Evolutionary conservation across 1,140 invertebrate genomes (phyloP).

Genomic region (Drosophila insularis): DNA sequence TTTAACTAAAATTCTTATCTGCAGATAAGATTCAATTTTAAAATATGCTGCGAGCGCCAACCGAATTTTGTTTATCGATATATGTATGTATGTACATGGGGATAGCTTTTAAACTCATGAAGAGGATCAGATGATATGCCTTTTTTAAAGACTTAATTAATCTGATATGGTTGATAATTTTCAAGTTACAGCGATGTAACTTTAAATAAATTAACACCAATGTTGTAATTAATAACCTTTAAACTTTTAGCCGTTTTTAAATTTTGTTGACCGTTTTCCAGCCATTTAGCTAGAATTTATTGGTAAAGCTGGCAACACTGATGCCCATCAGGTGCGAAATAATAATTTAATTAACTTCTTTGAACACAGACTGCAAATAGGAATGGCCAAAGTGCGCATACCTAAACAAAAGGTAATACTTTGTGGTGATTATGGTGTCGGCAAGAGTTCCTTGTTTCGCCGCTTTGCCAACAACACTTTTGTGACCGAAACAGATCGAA

Average conservation of each 20-base stretch:
- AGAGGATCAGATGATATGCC: no score
- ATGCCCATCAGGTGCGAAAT: constrained; percentile 33
- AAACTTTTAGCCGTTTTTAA: background rate
- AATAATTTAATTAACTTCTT: constrained; percentile 61
- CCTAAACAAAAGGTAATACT: constrained; percentile 97
- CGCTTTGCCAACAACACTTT: constrained; percentile 95
- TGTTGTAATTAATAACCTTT: background rate
- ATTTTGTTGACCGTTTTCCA: background rate
- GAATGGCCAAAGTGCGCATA: constrained; percentile 91
- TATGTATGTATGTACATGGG: no score
- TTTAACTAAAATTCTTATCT: constrained; percentile 17
- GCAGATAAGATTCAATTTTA: background rate
- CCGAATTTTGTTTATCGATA: background rate
- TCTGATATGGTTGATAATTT: no score
- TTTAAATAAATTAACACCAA: background rate
- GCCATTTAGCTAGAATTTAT: background rate
- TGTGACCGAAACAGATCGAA: constrained; percentile 89
- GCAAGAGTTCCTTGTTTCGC: constrained; percentile 96
- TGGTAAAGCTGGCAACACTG: background rate
- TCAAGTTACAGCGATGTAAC: no score
- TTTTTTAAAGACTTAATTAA: no score
- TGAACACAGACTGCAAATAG: constrained; percentile 14
- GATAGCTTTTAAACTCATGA: no score
- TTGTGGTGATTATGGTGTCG: constrained; percentile 97
- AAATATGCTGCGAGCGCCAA: background rate